Percentiles rank a stretch among this genome's conserved stretches.
Evolutionary conservation across 2,797 vertebrate species (phyloP).

Genomic region (Helarctos malayanus): DNA sequence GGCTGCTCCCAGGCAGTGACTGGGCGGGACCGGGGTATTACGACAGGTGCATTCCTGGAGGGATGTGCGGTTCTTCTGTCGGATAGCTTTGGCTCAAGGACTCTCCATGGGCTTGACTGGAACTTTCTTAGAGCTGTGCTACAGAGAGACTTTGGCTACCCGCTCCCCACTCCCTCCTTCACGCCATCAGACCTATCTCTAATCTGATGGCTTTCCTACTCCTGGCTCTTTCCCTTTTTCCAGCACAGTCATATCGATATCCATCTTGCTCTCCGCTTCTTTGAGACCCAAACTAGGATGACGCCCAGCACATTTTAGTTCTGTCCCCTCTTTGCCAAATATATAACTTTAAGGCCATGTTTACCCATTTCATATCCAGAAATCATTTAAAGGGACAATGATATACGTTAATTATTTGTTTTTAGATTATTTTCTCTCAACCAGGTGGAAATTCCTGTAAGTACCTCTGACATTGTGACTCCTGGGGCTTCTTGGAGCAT

Average conservation of each 20-base stretch:
- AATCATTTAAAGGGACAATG: not conserved
- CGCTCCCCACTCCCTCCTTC: not conserved
- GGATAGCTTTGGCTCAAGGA: not conserved
- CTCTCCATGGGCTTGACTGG: not conserved
- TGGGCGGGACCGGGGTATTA: fast-evolving
- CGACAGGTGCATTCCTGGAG: not conserved
- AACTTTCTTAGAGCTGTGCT: not conserved
- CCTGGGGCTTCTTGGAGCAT: not conserved
- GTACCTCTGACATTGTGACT: conserved; percentile 66
- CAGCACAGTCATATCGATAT: not conserved
- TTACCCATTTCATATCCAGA: not conserved
- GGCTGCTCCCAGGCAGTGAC: not conserved
- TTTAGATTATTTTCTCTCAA: not conserved
- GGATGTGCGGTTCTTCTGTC: not conserved
- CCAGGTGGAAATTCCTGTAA: not conserved
- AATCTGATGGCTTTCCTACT: not conserved
- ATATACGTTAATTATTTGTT: not conserved
- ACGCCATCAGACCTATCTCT: not conserved
- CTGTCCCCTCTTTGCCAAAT: not conserved
- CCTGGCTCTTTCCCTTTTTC: not conserved
- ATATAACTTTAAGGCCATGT: not conserved
- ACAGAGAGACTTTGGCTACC: not conserved
- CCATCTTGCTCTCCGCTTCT: not conserved
- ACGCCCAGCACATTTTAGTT: not conserved
- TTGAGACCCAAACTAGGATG: not conserved